Conservation (phyloP, 2,888 invertebrate genomes). For the Idaea straminata region DNA sequence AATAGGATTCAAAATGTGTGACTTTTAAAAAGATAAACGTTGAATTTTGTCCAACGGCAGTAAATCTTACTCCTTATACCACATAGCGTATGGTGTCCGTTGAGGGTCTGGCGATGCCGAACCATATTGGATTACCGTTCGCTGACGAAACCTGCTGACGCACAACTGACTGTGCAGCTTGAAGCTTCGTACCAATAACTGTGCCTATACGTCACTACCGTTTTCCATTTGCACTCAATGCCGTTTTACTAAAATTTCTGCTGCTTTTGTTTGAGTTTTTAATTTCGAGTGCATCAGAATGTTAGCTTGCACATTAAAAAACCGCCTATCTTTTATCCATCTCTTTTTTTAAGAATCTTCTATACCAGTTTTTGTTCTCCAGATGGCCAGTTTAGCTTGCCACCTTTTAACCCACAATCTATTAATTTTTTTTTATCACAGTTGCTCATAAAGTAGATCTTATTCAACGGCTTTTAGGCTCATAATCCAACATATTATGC, state of each 20-base stretch:
- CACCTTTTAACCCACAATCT: no score
- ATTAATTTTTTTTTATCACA: no score
- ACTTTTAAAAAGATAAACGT: no score
- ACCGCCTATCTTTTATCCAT: no score
- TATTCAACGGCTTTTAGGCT: no score
- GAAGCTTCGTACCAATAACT: constrained; percentile 34
- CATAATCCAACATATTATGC: no score
- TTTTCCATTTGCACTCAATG: neutral
- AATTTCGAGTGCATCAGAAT: neutral
- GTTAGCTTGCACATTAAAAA: no score
- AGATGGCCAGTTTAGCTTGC: no score
- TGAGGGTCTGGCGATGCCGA: constrained; percentile 27
- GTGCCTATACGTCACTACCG: constrained; percentile 11
- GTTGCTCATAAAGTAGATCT: no score
- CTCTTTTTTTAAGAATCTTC: no score
- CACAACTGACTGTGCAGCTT: constrained; percentile 39
- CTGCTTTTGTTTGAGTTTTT: neutral
- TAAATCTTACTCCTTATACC: constrained; percentile 29
- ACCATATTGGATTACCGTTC: constrained; percentile 66
- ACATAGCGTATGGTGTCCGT: constrained; percentile 36
- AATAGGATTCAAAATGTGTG: no score
- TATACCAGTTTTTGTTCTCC: no score
- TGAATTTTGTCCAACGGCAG: neutral
- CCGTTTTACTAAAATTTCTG: neutral
- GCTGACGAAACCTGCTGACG: constrained; percentile 63